Evolutionary conservation across 30 jellyfish, hydroid and myxozoan species (phyloP).

Genomic region (Chironex yamaguchii): DNA sequence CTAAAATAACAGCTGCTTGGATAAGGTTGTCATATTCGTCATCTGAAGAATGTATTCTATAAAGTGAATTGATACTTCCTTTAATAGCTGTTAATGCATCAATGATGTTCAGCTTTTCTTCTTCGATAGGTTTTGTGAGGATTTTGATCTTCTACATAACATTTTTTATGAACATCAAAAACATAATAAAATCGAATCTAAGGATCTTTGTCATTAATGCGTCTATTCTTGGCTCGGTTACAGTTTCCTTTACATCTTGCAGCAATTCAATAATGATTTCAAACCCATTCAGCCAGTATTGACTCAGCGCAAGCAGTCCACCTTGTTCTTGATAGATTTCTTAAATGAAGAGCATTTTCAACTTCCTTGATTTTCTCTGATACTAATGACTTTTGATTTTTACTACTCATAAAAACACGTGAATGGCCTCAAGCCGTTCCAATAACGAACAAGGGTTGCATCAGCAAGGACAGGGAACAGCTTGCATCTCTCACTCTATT

Average conservation of each 20-base stretch:
- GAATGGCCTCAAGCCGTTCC: too few relatives aligned
- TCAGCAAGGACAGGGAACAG: slow-evolving; percentile 34
- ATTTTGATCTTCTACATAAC: background rate
- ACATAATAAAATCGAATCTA: slow-evolving; percentile 6
- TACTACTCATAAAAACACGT: too few relatives aligned
- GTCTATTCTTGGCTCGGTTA: slow-evolving; percentile 6
- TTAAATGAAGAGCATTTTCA: slow-evolving; percentile 14
- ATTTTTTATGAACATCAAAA: slow-evolving; percentile 1
- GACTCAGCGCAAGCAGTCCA: slow-evolving; percentile 62
- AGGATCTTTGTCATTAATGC: slow-evolving; percentile 7
- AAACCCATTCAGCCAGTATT: slow-evolving; percentile 27
- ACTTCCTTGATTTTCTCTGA: too few relatives aligned
- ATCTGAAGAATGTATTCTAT: background rate
- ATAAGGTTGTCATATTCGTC: background rate
- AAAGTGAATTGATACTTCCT: background rate
- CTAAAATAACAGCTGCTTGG: slow-evolving; percentile 14
- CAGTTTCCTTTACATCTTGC: slow-evolving; percentile 10
- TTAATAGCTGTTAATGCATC: slow-evolving; percentile 14
- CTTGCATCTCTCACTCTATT: slow-evolving; percentile 12
- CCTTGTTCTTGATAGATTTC: slow-evolving; percentile 31
- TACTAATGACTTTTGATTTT: too few relatives aligned
- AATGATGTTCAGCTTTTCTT: slow-evolving; percentile 1
- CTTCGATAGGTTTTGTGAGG: background rate
- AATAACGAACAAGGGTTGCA: slow-evolving; percentile 23
- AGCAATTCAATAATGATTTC: slow-evolving; percentile 10